Conservation (phyloP, 2,888 invertebrate species). For the Glyphotaelius pellucidus region DNA sequence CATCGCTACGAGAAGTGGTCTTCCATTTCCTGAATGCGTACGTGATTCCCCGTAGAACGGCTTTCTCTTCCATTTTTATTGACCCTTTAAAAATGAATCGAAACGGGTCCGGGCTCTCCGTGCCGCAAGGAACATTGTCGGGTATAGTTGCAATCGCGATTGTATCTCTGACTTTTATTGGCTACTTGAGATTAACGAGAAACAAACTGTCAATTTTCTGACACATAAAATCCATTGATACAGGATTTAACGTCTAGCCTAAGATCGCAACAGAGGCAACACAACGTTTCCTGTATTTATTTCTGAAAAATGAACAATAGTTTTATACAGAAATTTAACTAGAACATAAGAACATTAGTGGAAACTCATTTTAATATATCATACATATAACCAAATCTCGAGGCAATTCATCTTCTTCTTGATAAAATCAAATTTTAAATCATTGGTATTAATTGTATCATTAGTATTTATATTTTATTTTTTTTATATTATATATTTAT, state of each 20-base stretch:
- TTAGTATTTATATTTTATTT: too few species aligned
- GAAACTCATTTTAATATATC: too few species aligned
- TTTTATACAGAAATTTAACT: background rate
- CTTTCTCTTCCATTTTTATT: constrained; percentile 45
- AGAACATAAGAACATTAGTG: background rate
- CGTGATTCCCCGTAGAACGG: constrained; percentile 49
- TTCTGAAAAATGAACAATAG: background rate
- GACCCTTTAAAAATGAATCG: constrained; percentile 53
- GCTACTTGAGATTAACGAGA: constrained; percentile 39
- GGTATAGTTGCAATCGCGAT: constrained; percentile 23
- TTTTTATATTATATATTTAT: too few species aligned
- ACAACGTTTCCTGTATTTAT: background rate
- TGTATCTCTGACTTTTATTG: constrained; percentile 48
- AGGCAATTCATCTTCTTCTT: too few species aligned
- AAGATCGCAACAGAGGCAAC: background rate
- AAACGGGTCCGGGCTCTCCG: background rate
- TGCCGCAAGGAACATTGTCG: constrained; percentile 24
- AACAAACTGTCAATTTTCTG: constrained; percentile 1
- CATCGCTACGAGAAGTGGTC: constrained; percentile 25
- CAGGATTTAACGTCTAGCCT: background rate
- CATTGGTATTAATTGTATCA: too few species aligned
- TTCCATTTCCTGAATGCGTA: constrained; percentile 58
- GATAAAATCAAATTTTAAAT: too few species aligned
- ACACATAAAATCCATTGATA: constrained; percentile 12
- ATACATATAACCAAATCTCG: too few species aligned